phyloP scores from a whole-genome alignment of 1,140 invertebrate genomes.

The Centruroides sculpturatus region DNA sequence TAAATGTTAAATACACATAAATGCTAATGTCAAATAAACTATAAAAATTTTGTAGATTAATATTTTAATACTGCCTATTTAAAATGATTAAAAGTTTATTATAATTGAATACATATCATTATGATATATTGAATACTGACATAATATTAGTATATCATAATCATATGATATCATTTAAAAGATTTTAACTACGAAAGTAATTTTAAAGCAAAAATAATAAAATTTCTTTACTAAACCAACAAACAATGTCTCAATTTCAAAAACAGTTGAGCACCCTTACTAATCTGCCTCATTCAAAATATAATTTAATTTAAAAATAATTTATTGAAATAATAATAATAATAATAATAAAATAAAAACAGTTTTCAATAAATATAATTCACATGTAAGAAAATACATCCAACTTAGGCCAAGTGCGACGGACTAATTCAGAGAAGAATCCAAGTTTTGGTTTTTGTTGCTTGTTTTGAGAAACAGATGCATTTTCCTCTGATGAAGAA shows the following conservation, averaged over 20 bases:
- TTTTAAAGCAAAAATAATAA: background rate
- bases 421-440: constrained; percentile 14
- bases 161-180: too few species aligned
- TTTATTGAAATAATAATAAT: background rate
- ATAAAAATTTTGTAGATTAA: too few species aligned
- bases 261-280: too few species aligned
- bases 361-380: background rate
- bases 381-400: constrained; percentile 14
- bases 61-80: too few species aligned
- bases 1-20: too few species aligned
- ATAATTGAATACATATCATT: too few species aligned
- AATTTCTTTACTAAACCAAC: background rate
- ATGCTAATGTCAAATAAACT: too few species aligned
- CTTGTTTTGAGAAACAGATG: background rate
- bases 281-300: too few species aligned
- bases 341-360: background rate
- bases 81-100: too few species aligned
- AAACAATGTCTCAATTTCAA: background rate
- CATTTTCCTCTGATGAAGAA: background rate
- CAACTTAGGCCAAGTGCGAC: constrained; percentile 14
- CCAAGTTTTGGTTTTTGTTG: constrained; percentile 9
- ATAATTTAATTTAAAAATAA: background rate
- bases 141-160: too few species aligned
- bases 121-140: too few species aligned
- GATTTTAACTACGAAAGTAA: too few species aligned